Conservation (phyloP, 2,888 invertebrate genomes). For the Apoderus coryli region DNA sequence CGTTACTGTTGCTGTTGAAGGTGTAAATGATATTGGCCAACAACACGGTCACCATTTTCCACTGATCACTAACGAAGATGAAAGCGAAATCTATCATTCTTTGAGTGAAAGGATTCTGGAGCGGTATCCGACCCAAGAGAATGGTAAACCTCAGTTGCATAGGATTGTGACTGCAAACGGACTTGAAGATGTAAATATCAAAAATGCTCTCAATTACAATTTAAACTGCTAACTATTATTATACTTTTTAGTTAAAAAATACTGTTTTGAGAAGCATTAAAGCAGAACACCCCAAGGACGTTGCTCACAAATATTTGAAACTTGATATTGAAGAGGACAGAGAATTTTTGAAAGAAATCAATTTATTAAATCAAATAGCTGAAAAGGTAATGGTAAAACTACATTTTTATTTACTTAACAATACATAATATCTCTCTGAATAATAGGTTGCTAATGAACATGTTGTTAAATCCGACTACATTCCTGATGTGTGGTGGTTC, state of each 20-base stretch:
- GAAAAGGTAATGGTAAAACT: conserved; percentile 31
- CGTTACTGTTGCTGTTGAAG: conserved; percentile 56
- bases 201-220: too few species aligned
- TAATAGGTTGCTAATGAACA: conserved; percentile 37
- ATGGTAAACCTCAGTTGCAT: conserved; percentile 42
- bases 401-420: not conserved
- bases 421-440: conserved; percentile 18
- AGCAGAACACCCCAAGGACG: conserved; percentile 23
- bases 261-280: conserved; percentile 26
- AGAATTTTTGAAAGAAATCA: conserved; percentile 47
- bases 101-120: conserved; percentile 43
- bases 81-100: conserved; percentile 44
- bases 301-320: conserved; percentile 23
- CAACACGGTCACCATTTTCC: conserved; percentile 41
- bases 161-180: conserved; percentile 49
- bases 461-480: conserved; percentile 39
- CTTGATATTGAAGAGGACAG: conserved; percentile 41
- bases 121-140: conserved; percentile 43
- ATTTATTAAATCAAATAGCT: conserved; percentile 41
- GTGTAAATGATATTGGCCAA: conserved; percentile 40
- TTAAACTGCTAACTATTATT: conserved; percentile 4
- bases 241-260: conserved; percentile 31
- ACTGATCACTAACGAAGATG: conserved; percentile 45
- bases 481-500: conserved; percentile 52
- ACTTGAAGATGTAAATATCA: conserved; percentile 43